Evolutionary conservation across 1,140 invertebrate genomes (phyloP).

Genomic region (Ridgeia piscesae): DNA sequence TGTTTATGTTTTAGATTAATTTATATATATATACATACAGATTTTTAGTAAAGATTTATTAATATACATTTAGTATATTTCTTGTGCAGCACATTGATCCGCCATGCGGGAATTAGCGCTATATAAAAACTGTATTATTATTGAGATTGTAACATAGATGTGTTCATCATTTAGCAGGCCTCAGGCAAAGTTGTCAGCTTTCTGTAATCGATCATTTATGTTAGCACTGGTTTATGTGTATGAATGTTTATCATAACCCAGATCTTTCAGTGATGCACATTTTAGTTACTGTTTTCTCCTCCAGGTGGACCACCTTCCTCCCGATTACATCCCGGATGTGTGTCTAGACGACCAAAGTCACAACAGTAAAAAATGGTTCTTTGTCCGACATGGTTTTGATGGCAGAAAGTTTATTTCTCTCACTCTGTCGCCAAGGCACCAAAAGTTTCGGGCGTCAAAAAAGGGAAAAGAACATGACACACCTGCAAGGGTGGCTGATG

Average conservation of each 20-base stretch:
- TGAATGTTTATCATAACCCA: not conserved
- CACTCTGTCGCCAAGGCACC: not conserved
- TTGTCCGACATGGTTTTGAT: not conserved
- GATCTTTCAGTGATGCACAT: not conserved
- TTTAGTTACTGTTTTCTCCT: too few species aligned
- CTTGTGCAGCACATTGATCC: too few species aligned
- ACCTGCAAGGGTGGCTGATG: not conserved
- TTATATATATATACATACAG: not conserved
- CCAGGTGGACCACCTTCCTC: not conserved
- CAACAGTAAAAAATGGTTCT: not conserved
- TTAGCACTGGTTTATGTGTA: not conserved
- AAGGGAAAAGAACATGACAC: not conserved
- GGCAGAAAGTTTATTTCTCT: not conserved
- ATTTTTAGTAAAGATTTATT: too few species aligned
- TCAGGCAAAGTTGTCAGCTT: too few species aligned
- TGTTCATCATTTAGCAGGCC: too few species aligned
- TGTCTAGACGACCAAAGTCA: not conserved
- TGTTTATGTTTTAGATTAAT: too few species aligned
- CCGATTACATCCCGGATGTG: slow-evolving; percentile 2
- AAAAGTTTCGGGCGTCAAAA: not conserved
- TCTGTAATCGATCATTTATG: not conserved
- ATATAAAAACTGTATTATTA: too few species aligned
- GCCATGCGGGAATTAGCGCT: too few species aligned
- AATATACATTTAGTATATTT: too few species aligned
- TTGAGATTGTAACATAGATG: too few species aligned